Base-by-base conservation (phyloP, 2,113 vertebrate genomes). In the Calypte anna region DNA sequence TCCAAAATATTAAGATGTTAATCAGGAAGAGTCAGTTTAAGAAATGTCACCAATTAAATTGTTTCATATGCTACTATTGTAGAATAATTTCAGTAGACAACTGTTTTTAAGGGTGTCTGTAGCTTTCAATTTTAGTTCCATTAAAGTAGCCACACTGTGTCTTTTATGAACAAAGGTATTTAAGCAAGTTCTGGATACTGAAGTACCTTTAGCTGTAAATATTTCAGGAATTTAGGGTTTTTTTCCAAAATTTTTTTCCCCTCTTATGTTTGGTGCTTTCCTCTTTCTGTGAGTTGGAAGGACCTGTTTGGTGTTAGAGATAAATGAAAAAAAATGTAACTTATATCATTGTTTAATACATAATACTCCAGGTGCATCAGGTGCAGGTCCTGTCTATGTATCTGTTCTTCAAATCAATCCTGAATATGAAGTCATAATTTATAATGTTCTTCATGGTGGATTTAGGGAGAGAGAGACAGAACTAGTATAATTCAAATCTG, bases 121-220 rank as follows among this genome's bases (percentile, higher is more conserved):
- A 75, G 30, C 43, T 85, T 93, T 90, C 58, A 64, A 17, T 91
- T 94, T 76, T 28, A 46, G 28, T 93, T 66, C 13, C 20, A 43
- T 76, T 79, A 44, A 68, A 82, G 58, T 36, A 90, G 21, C 9
- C 36, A 62, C 1, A 3, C 8, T 55, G 9, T 51, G 43, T 53
- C 4, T 24, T 73, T 59, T 1, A 4, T 72, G 21, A 89, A 3
- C 25, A 63, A 76, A 44, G 20, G 16, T 67, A 59, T 81, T 89
- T 87, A 78, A 68, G 51, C 38, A 51, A 61, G 12, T 63, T 81
- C 7, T 13, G 38, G 43, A 38, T 90, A 17, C 30, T 92, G 3
- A 40, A 57, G 20, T 88, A 63, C 6, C 19, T 90, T 59, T 54
- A 85, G 30, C 18, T 87, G 63, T 70, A 87, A 82, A 77, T 82